Base-by-base conservation (phyloP, 1,140 invertebrate genomes). In the Cydia strobilella region DNA sequence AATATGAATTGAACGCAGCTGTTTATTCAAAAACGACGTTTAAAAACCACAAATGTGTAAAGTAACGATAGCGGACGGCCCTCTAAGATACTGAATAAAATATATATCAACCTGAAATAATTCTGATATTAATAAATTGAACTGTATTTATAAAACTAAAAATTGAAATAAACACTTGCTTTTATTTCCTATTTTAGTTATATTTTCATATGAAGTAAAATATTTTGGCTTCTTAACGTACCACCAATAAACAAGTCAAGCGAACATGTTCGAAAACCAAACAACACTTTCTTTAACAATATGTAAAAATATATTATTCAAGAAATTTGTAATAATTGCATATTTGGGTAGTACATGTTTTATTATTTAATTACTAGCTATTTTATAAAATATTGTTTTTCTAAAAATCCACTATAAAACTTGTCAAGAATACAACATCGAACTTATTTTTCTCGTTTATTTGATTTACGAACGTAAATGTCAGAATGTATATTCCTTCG, bases 401-500 rank as follows among this genome's bases (percentile, higher is more conserved):
- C 13, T 0, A 4, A 45, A 45, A 45, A 2, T 45, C 42, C 42
- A 13, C 0, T 13, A 3, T 12, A 13, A 13, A 42, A 42, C 12
- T 1, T 13, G 42, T 45, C 10, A 45, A 45, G 13, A 45, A 15
- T 45, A 4, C 13, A 45, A 45, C 42, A 45, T 15, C 42, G 12
- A 42, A 45, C 42, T 45, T 39, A 39, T 45, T 45, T 45, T 45
- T 45, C 12, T 45, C 13, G 3, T 12, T 45, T 45, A 15, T 15
- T 59, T 59, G 54, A 9, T 23, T 59, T 59, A 23, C 1, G 63
- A 66, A 66, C 25, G 63, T n/a, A 66, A 35, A 69, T 69, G 65
- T 69, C 65, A 69, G 7, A 66, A 66, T 31, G 25, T 63, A 63
- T 31, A 7, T n/a, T 42, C 31, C 27, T 69, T 69, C 62, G 62